These are phyloP conservation scores for Eleutherodactylus coqui DNA, from an alignment of 2,797 vertebrate species.

Conservation along the genomic window DNA sequence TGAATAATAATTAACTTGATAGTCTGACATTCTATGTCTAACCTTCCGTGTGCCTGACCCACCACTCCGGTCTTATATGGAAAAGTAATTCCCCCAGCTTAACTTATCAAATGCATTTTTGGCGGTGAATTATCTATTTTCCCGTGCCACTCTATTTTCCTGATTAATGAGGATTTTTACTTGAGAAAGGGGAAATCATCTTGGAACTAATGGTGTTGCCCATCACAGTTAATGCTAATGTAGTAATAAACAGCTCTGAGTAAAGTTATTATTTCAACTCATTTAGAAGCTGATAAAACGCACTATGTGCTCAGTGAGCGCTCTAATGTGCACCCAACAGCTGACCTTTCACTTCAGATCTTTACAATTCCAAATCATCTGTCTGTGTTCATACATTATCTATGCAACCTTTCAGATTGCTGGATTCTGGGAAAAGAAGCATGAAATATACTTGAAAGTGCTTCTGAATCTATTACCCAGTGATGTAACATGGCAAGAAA, in stretches of 20 bases:
- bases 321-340: constrained; percentile 43
- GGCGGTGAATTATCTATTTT: constrained; percentile 29
- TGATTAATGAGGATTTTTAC: constrained; percentile 49
- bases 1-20: background rate
- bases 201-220: constrained; percentile 39
- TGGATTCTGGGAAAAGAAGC: constrained; percentile 45
- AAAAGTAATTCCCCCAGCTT: constrained; percentile 29
- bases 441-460: constrained; percentile 47
- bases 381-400: constrained; percentile 58
- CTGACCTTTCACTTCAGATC: constrained; percentile 56
- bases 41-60: background rate
- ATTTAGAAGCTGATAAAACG: constrained; percentile 44
- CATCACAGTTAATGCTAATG: constrained; percentile 40
- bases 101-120: constrained; percentile 36
- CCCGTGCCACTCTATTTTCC: constrained; percentile 19
- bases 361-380: constrained; percentile 56
- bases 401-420: constrained; percentile 59
- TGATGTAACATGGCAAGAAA: constrained; percentile 13
- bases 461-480: constrained; percentile 6
- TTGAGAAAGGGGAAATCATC: constrained; percentile 41
- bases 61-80: background rate
- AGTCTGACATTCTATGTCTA: background rate
- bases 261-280: constrained; percentile 59
- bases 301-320: constrained; percentile 33
- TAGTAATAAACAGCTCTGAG: constrained; percentile 55